phyloP scores from a whole-genome alignment of 1,140 invertebrate species.

The Megalonaias nervosa region DNA sequence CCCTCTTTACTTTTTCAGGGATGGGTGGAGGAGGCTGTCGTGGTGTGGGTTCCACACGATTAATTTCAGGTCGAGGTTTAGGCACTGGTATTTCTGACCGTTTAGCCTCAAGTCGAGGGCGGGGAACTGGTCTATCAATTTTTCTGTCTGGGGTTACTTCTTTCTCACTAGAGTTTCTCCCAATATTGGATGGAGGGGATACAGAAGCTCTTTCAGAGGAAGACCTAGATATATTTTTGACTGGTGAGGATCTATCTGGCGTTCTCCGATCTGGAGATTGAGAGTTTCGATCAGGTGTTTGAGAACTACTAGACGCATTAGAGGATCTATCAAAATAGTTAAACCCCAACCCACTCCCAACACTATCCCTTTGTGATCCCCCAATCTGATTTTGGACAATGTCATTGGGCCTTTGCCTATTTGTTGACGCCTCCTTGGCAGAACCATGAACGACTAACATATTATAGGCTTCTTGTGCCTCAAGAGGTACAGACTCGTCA shows the following conservation, averaged over 20 bases:
- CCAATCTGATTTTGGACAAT: background rate
- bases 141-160: slow-evolving; percentile 2
- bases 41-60: slow-evolving; percentile 60
- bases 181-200: slow-evolving; percentile 19
- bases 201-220: slow-evolving; percentile 32
- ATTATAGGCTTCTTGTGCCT: slow-evolving; percentile 90
- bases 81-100: slow-evolving; percentile 55
- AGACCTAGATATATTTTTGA: slow-evolving; percentile 19
- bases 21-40: slow-evolving; percentile 43
- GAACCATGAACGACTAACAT: slow-evolving; percentile 86
- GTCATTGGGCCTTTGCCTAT: background rate
- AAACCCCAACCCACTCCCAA: slow-evolving; percentile 17
- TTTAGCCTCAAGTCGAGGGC: slow-evolving; percentile 34
- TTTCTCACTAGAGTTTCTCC: background rate
- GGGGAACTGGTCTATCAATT: slow-evolving; percentile 23
- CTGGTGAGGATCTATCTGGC: slow-evolving; percentile 23
- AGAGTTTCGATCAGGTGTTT: slow-evolving; percentile 24
- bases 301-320: slow-evolving; percentile 25
- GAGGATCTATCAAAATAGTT: slow-evolving; percentile 29
- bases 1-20: slow-evolving; percentile 22
- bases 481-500: slow-evolving; percentile 61
- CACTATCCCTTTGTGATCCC: slow-evolving; percentile 23
- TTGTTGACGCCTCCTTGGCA: slow-evolving; percentile 34
- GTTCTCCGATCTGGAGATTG: slow-evolving; percentile 11
- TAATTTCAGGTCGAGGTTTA: slow-evolving; percentile 57